Percentiles rank a stretch among this genome's conserved stretches.
Conservation (phyloP, 2,113 vertebrate genomes). For the Aspiorhynchus laticeps region DNA sequence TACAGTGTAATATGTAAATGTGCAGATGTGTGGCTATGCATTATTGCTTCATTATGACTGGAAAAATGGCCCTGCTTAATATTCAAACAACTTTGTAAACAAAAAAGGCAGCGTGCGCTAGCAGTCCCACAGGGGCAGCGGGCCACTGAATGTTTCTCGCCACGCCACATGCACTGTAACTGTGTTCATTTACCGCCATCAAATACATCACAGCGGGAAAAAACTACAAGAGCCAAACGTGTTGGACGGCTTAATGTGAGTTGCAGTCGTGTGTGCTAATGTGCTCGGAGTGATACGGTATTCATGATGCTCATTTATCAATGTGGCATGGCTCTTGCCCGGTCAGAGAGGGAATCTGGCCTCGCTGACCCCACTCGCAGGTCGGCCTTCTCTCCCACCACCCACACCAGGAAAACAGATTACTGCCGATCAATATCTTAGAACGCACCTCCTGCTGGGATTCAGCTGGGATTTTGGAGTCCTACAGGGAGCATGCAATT, state of each 20-base stretch:
- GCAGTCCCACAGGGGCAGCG: conserved; percentile 51
- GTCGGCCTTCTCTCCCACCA: conserved; percentile 48
- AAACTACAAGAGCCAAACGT: conserved; percentile 61
- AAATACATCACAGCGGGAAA: conserved; percentile 43
- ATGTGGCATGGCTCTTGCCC: conserved; percentile 56
- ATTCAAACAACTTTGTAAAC: conserved; percentile 74
- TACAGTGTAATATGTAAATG: conserved; percentile 65
- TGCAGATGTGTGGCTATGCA: conserved; percentile 67
- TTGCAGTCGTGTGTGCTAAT: conserved; percentile 67
- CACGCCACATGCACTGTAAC: conserved; percentile 22
- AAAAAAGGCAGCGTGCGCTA: conserved; percentile 66
- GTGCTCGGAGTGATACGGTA: conserved; percentile 63
- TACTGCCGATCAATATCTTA: conserved; percentile 36
- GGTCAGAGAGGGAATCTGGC: conserved; percentile 46
- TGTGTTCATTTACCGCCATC: conserved; percentile 39
- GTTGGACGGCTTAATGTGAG: conserved; percentile 64
- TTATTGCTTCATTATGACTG: conserved; percentile 64
- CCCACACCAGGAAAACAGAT: conserved; percentile 53
- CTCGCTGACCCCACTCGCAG: conserved; percentile 54
- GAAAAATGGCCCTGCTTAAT: conserved; percentile 65
- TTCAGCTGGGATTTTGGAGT: conserved; percentile 38
- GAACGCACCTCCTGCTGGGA: conserved; percentile 15
- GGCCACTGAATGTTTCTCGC: conserved; percentile 61
- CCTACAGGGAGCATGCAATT: neutral
- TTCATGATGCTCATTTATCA: conserved; percentile 70